Conservation (phyloP, 2,113 vertebrate species). For the human (Homo sapiens) region DNA sequence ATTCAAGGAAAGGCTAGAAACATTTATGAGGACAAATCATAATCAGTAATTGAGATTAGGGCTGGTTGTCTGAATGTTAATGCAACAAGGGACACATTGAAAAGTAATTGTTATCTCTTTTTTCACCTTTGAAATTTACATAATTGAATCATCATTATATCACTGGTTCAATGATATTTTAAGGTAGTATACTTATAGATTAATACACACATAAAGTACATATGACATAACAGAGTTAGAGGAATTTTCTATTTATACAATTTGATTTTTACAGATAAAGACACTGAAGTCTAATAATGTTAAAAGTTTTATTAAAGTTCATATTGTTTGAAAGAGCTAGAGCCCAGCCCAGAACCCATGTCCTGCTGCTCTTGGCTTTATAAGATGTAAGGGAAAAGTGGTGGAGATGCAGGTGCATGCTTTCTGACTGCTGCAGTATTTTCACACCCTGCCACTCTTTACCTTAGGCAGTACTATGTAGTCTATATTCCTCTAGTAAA, state of each 20-base stretch:
- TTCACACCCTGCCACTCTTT: not conserved
- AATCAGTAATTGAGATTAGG: not conserved
- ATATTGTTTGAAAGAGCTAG: not conserved
- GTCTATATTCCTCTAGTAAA: not conserved
- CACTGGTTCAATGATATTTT: not conserved
- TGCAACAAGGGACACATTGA: not conserved
- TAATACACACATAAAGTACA: not conserved
- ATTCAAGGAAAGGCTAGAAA: not conserved
- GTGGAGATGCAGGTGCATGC: accelerated
- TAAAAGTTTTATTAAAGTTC: not conserved
- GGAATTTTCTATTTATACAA: not conserved
- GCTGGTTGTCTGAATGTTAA: not conserved
- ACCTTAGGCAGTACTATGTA: not conserved
- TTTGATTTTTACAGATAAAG: not conserved
- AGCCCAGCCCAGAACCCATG: not conserved
- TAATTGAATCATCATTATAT: not conserved
- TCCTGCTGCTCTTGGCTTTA: not conserved
- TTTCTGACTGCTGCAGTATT: not conserved
- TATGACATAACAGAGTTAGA: not conserved
- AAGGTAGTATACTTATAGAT: not conserved
- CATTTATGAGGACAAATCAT: not conserved
- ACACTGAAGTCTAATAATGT: not conserved
- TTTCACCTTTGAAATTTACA: not conserved
- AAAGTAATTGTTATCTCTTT: not conserved
- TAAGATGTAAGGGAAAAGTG: not conserved